Percentiles rank a stretch among this genome's conserved stretches.
Conservation (phyloP, 2,888 invertebrate genomes). For the Zonitis immaculata region DNA sequence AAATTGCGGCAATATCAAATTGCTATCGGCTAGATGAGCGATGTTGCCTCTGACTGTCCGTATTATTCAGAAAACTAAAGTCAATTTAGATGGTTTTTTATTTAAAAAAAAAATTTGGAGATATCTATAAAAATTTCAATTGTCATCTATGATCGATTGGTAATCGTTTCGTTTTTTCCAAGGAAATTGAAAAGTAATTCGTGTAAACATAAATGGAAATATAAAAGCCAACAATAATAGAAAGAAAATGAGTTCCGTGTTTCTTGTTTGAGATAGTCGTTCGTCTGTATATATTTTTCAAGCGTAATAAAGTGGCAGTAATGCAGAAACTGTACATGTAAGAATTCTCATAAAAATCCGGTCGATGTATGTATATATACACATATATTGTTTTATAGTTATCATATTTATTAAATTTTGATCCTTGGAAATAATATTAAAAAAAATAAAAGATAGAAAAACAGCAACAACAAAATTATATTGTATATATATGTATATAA, state of each 20-base stretch:
- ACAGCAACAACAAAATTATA: constrained; percentile 8
- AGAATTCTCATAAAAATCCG: constrained; percentile 34
- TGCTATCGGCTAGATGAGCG: neutral
- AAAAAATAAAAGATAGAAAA: constrained; percentile 10
- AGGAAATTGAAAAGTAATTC: no score
- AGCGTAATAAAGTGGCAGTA: constrained; percentile 12
- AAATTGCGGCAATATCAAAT: neutral
- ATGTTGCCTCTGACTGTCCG: neutral
- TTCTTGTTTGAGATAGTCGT: constrained; percentile 1
- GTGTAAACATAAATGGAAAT: no score
- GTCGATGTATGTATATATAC: constrained; percentile 30
- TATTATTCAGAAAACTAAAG: neutral
- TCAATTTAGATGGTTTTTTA: neutral
- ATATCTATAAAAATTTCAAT: no score
- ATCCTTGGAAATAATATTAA: constrained; percentile 33
- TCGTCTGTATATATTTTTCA: constrained; percentile 7
- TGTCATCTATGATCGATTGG: no score
- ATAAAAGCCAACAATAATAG: no score
- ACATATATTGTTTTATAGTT: constrained; percentile 36
- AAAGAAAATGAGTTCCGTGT: constrained; percentile 5
- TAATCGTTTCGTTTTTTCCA: no score
- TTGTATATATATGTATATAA: constrained; percentile 24
- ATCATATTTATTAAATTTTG: constrained; percentile 36
- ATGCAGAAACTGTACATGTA: constrained; percentile 15
- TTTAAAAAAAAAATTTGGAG: neutral